Conservation (phyloP, 2,113 vertebrate genomes). For the Tilapia sparmanii region DNA sequence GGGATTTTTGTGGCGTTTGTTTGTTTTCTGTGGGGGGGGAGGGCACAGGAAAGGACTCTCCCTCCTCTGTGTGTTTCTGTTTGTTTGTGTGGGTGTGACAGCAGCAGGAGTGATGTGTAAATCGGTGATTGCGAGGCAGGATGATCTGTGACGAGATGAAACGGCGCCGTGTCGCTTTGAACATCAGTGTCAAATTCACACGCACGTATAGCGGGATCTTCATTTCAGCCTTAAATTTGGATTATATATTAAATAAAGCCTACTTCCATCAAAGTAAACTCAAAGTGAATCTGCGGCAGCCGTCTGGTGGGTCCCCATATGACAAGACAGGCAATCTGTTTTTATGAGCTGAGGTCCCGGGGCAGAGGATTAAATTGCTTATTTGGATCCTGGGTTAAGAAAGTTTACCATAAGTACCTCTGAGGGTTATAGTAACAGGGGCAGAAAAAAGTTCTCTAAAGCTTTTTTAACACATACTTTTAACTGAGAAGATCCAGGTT, state of each 20-base stretch:
- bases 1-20: not conserved
- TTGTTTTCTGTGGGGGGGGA: not conserved
- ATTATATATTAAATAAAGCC: not conserved
- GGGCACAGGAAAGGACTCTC: not conserved
- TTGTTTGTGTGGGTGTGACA: not conserved
- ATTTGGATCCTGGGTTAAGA: conserved; percentile 36
- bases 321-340: conserved; percentile 32
- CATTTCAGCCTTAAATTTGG: not conserved
- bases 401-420: conserved; percentile 28
- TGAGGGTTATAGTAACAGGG: not conserved
- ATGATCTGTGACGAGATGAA: not conserved
- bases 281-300: not conserved
- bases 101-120: not conserved
- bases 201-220: not conserved
- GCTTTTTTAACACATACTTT: not conserved
- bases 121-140: not conserved
- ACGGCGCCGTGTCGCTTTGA: not conserved
- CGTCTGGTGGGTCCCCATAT: conserved; percentile 2
- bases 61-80: not conserved
- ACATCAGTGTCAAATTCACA: not conserved
- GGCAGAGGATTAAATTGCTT: conserved; percentile 52
- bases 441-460: conserved; percentile 1
- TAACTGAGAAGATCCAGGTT: not conserved
- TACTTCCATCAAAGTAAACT: not conserved
- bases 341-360: conserved; percentile 16